Conservation (phyloP, 1,140 invertebrate genomes). For the Protaetia brevitarsis region DNA sequence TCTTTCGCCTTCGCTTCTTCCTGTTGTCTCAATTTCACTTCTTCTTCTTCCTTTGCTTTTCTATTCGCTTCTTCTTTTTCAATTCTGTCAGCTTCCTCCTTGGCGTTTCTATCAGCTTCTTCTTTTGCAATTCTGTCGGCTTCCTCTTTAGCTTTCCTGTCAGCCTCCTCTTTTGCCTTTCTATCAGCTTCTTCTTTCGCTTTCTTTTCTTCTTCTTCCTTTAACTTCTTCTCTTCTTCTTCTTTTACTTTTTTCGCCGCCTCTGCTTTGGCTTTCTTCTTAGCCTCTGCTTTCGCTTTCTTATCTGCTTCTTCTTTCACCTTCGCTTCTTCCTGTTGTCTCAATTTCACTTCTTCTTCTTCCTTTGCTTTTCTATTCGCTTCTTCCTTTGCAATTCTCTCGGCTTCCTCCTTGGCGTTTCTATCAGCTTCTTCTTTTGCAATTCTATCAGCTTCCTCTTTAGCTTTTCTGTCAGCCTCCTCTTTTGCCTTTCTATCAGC, state of each 20-base stretch:
- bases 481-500: constrained; percentile 31
- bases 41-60: background rate
- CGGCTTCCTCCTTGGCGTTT: too few species aligned
- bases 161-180: constrained; percentile 35
- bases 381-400: too few species aligned
- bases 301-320: background rate
- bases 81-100: background rate
- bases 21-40: background rate
- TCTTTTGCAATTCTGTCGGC: constrained; percentile 29
- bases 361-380: too few species aligned
- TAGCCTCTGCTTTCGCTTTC: background rate
- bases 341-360: too few species aligned
- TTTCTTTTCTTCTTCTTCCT: constrained; percentile 37
- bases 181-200: constrained; percentile 47
- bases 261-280: background rate
- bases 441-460: constrained; percentile 41
- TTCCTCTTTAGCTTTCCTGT: constrained; percentile 33
- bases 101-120: background rate
- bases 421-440: too few species aligned
- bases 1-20: constrained; percentile 24
- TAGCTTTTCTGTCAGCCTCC: constrained; percentile 27
- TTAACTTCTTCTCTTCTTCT: too few species aligned
- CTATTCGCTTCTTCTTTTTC: background rate
- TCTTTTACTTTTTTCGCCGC: too few species aligned
- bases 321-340: background rate